These are phyloP conservation scores for Pampusana beccarii DNA, from an alignment of 2,113 vertebrate species.

Conservation along the genomic window DNA sequence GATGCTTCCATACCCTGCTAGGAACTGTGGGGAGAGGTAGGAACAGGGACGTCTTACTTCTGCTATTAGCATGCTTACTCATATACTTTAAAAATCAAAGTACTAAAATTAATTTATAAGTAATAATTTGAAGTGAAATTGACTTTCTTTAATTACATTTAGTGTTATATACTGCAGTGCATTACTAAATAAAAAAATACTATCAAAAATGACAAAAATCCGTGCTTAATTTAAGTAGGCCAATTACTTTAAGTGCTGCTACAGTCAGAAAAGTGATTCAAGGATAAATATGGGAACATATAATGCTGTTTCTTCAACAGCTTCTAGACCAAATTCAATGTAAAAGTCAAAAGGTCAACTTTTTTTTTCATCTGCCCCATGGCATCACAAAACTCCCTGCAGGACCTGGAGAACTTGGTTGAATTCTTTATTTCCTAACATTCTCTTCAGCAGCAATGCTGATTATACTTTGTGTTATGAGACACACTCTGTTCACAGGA, in stretches of 20 bases:
- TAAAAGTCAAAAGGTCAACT: not conserved
- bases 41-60: not conserved
- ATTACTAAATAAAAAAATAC: conserved; percentile 50
- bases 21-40: accelerated
- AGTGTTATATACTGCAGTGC: not conserved
- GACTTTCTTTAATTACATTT: conserved; percentile 34
- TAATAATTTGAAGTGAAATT: conserved; percentile 38
- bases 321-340: conserved; percentile 33
- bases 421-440: not conserved
- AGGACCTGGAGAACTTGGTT: not conserved
- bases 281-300: conserved; percentile 26
- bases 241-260: conserved; percentile 60
- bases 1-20: not conserved
- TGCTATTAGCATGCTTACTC: not conserved
- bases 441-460: not conserved
- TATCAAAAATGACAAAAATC: conserved; percentile 43
- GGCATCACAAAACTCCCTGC: not conserved
- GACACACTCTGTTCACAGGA: not conserved
- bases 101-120: not conserved
- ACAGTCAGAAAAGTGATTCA: conserved; percentile 36
- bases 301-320: conserved; percentile 19
- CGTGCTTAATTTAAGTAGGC: conserved; percentile 3
- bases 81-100: not conserved
- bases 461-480: not conserved
- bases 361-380: not conserved